Base-by-base conservation (phyloP, 2,888 invertebrate species). In the Nebria brevicollis region DNA sequence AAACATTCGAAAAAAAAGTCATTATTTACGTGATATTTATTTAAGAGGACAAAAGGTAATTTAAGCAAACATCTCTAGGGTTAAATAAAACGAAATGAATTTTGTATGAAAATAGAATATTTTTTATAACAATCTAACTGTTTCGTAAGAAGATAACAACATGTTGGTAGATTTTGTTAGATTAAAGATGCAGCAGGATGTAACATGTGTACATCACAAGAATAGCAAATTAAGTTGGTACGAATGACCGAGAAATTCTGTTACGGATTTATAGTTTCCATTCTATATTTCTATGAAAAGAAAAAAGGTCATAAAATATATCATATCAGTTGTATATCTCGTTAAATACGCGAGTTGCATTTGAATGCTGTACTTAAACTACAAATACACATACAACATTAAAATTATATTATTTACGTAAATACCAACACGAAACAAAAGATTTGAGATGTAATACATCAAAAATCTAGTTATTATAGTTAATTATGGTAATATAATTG, bases 111-210 rank as follows among this genome's bases (percentile, higher is more conserved):
- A 34, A 34, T 34, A 34, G 34, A 34, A 34, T 34, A 5, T 54
- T 54, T 7, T 54, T 8, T 54, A 11, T 54, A 11, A 54, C 2
- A 54, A 54, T 11, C 13, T 54, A 54, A 54, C 54, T 54, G 54
- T 54, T 54, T 7, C 8, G 54, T 54, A 54, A 54, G 13, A 54
- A 54, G 11, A 54, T 13, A 54, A 7, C 7, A 54, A 54, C 11
- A 20, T 20, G 20, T 54, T 54, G 13, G 13, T 20, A 54, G 54
- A 54, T 54, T 54, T 54, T 54, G 54, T 54, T 13, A 11, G 54
- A 54, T 54, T 54, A 54, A 54, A 54, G 54, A 54, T 54, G 54
- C 54, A 54, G 54, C 54, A 54, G 54, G 54, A 54, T 54, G 54
- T 54, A 54, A 54, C 54, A 54, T 54, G 54, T 54, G 54, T 54